A percentile compares a stretch with the other conserved stretches of the same genome.
Evolutionary conservation across 2,113 vertebrate species (phyloP).

Genomic region (Scortum barcoo): DNA sequence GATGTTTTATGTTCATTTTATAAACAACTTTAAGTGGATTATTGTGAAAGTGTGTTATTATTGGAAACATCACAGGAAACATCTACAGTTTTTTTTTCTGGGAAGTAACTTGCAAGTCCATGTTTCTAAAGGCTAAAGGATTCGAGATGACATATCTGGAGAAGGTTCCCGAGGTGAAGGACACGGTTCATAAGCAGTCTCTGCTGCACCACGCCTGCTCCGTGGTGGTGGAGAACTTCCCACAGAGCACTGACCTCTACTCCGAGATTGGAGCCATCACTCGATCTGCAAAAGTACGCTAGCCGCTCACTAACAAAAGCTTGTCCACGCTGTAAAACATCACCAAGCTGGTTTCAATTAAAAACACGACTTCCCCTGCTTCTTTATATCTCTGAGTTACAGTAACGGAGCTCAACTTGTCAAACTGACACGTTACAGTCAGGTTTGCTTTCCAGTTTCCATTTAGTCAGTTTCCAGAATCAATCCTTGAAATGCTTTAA

Average conservation of each 20-base stretch:
- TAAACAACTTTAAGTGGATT: neutral
- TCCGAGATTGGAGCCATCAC: conserved; percentile 96
- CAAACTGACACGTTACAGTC: no score
- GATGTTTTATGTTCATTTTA: neutral
- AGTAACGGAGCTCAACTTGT: neutral
- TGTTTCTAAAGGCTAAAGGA: conserved; percentile 91
- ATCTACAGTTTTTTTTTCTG: neutral
- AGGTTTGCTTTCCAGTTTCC: neutral
- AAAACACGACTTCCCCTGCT: neutral
- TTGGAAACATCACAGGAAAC: neutral
- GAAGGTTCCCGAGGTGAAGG: conserved; percentile 99
- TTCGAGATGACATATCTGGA: conserved; percentile 98
- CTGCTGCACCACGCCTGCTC: conserved; percentile 94
- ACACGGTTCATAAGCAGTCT: conserved; percentile 97
- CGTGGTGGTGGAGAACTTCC: conserved; percentile 95
- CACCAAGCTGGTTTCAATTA: neutral
- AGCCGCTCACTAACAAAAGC: neutral
- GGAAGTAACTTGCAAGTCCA: conserved; percentile 10
- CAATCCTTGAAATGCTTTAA: neutral
- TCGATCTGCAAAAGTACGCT: conserved; percentile 92
- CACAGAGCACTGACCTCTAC: conserved; percentile 96
- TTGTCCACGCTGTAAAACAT: neutral
- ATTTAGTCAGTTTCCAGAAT: neutral
- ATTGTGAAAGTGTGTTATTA: neutral
- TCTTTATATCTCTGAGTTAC: neutral